A percentile compares a stretch with the other conserved stretches of the same genome.
Evolutionary conservation across 1,140 invertebrate species (phyloP).

Genomic region (Hylaeus anthracinus): DNA sequence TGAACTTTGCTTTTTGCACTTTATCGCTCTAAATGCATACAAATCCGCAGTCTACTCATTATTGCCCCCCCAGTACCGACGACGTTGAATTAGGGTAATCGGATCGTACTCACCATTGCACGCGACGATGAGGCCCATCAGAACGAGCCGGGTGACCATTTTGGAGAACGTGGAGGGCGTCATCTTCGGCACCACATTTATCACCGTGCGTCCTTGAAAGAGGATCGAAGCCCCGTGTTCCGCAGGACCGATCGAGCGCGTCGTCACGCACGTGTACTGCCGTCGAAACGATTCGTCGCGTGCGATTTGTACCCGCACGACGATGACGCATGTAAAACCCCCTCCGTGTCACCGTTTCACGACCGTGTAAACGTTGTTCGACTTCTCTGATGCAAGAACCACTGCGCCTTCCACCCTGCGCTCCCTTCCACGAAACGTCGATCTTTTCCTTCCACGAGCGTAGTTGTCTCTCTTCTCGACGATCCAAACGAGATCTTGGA

Average conservation of each 20-base stretch:
- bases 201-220: constrained; percentile 45
- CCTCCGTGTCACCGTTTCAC: constrained; percentile 46
- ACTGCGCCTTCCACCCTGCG: constrained; percentile 12
- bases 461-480: too few species aligned
- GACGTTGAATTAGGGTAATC: too few species aligned
- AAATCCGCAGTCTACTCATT: too few species aligned
- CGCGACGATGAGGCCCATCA: constrained; percentile 37
- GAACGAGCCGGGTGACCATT: constrained; percentile 49
- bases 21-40: too few species aligned
- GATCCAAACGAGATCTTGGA: background rate
- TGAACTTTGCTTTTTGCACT: too few species aligned
- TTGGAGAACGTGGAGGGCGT: constrained; percentile 53
- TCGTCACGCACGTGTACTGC: constrained; percentile 59
- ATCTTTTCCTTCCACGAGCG: background rate
- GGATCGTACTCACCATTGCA: constrained; percentile 52
- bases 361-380: constrained; percentile 27
- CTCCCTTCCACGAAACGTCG: background rate
- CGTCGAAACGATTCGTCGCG: constrained; percentile 52
- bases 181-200: constrained; percentile 59
- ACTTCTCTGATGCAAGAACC: constrained; percentile 7
- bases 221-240: constrained; percentile 24
- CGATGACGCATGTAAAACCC: constrained; percentile 63
- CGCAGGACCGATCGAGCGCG: constrained; percentile 38
- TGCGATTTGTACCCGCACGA: constrained; percentile 59
- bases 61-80: too few species aligned